Evolutionary conservation across 2,113 vertebrate species (phyloP), one percentile per base, ranked within the genome.

Genomic region (Scopus umbretta): DNA sequence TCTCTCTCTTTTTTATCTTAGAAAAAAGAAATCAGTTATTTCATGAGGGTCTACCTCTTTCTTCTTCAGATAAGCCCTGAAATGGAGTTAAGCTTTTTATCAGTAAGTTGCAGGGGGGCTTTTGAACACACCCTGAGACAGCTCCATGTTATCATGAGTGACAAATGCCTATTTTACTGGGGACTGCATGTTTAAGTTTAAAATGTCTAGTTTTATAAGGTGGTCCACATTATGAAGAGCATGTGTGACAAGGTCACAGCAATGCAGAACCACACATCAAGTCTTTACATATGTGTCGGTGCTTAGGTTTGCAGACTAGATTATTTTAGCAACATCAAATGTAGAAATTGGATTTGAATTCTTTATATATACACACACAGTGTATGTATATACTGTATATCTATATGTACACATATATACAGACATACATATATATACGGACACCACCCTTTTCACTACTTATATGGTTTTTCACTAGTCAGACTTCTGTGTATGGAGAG

Each of bases 31-130:
- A 5, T 65, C 83, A 62, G 84, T 90, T 95, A 92, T 80, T 97
- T 94, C 53, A 34, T 70, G 81, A 95, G 67, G 85, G 81, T 56
- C 86, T 95, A 88, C 82, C 82, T 92, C 93, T 88, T 96, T 91
- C 80, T 96, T 80, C 75, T 83, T 82, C 68, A 91, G 96, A 97
- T 97, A 97, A 97, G 93, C 79, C 56, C 89, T 73, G 78, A 96
- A 95, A 96, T 52, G 38, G 68, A 95, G 92, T 94, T 97, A 95
- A 97, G 95, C 95, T 96, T 97, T 96, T 97, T 97, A 98, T 98
- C 97, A 96, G 89, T 50, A 78, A 81, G 49, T 95, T 94, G 76
- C 97, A 98, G 86, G 85, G 94, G 93, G 83, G 14, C 76, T 92
- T 96, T 94, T 38, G 70, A 95, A 94, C 90, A 95, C 87, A 88